Evolutionary conservation across 2,113 vertebrate genomes (phyloP), one percentile per base, ranked within the genome.

Genomic region (Archilochus colubris): DNA sequence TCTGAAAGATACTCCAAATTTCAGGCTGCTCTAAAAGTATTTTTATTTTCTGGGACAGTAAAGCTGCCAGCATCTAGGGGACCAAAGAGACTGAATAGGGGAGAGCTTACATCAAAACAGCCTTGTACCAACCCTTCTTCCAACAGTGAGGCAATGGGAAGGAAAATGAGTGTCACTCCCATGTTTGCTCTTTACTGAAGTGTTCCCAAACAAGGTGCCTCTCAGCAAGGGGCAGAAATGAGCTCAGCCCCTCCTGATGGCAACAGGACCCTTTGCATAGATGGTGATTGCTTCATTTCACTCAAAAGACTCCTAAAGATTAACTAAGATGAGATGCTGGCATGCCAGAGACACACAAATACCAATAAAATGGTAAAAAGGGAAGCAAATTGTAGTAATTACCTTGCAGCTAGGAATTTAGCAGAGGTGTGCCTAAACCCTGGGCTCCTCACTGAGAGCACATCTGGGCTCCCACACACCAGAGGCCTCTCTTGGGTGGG

Each of bases 401-500:
- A 30, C 20, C 38, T 58, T 6, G 17, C 14, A 77, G 44, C n/a
- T 55, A 81, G 72, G 89, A 95, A 93, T 96, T 91, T 90, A 63
- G 79, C 68, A 8, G 59, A 63, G 82, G 69, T 86, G 85, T 86
- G 85, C 69, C 48, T 91, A 95, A 95, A 90, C 82, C 63, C 51
- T 43, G 48, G 53, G 44, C 70, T 72, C 57, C 46, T 43, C 46
- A 80, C 75, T 82, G 54, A 58, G 48, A 85, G 58, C 75, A 38
- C 1, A 85, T 54, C 75, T 38, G 0, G 1, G 57, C 46, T 93
- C 70, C 59, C 85, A 31, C 75, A 14, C 72, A 24, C 63, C 0
- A 12, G 30, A 31, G 91, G 79, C 82, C 55, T 91, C 68, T 86
- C 90, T 22, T 95, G 92, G 94, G 94, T 94, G 96, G 92, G 80